Base-by-base conservation (phyloP, 2,797 vertebrate species). In the Rhinichthys osculus region DNA sequence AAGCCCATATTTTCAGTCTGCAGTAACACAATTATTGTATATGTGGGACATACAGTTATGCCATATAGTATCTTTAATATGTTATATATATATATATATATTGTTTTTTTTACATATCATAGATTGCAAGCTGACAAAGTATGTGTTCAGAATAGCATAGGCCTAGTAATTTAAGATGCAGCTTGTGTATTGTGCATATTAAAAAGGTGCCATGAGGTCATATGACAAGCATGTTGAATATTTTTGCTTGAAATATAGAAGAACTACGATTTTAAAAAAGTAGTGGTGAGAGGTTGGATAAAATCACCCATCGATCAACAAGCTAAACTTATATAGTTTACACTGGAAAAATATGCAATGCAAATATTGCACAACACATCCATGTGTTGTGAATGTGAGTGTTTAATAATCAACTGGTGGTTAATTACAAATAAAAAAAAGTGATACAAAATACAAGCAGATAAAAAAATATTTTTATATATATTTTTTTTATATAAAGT, bases 371-470 rank as follows among this genome's bases (percentile, higher is more conserved):
- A 50, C 47, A 50, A 16, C 5, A 50, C 47, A 50, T 50, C 16
- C 47, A 30, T 73, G 16, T 19, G 42, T 73, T 47, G n/a, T 30
- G n/a, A 30, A 59, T 13, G 7, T 11, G 74, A 78, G 74, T 57
- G 74, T 78, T 59, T 59, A 57, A 59, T 40, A 50, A 21, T n/a
- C 5, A 8, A 23, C 33, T 27, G 21, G 54, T 27, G 21, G 14
- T 83, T 84, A 67, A 84, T 84, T 84, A 21, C 33, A 76, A 77
- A 54, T 23, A 44, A 50, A 47, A 2, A 40, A 83, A 77, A 30
- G 35, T 67, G 13, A 44, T 44, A 82, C 69, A 82, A 23, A 81
- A 23, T 40, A 62, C 50, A 70, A 57, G n/a, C 50, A 30, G n/a
- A 27, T 40, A 33, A 50, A 21, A 50, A 1, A 59, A 27, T 27